Evolutionary conservation across 1,140 invertebrate genomes (phyloP).

Genomic region (Tetraneura akinire): DNA sequence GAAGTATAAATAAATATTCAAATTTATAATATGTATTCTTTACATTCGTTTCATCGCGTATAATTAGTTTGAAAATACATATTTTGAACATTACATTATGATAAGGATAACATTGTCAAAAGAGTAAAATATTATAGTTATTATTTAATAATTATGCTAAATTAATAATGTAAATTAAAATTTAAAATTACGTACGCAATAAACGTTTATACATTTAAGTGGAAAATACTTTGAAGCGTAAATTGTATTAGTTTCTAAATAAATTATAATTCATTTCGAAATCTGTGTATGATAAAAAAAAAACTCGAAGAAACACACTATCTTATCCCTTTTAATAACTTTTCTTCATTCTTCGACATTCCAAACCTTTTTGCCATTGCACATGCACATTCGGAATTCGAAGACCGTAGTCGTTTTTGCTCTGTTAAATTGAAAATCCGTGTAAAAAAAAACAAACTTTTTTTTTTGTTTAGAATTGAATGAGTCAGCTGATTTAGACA

Average conservation of each 20-base stretch:
- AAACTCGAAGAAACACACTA: neutral
- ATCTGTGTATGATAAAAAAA: slow-evolving; percentile 14
- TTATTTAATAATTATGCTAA: no score
- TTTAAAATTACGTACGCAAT: no score
- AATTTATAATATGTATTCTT: no score
- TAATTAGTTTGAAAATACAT: no score
- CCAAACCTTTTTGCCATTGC: slow-evolving; percentile 46
- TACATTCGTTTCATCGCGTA: no score
- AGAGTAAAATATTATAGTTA: no score
- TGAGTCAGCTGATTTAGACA: slow-evolving; percentile 47
- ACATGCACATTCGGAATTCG: slow-evolving; percentile 47
- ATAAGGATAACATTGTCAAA: no score
- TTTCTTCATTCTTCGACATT: slow-evolving; percentile 43
- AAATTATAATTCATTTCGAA: slow-evolving; percentile 36
- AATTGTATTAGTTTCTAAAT: neutral
- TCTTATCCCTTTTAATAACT: slow-evolving; percentile 8
- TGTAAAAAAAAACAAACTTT: slow-evolving; percentile 50
- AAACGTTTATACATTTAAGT: no score
- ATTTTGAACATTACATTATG: no score
- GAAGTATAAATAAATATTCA: no score
- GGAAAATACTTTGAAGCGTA: neutral
- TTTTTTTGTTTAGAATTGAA: neutral
- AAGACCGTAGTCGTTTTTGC: slow-evolving; percentile 26
- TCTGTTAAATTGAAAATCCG: slow-evolving; percentile 45
- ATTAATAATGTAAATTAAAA: no score